Percentiles rank a stretch among this genome's conserved stretches.
Conservation (phyloP, 2,888 invertebrate species). For the Volucella bombylans region DNA sequence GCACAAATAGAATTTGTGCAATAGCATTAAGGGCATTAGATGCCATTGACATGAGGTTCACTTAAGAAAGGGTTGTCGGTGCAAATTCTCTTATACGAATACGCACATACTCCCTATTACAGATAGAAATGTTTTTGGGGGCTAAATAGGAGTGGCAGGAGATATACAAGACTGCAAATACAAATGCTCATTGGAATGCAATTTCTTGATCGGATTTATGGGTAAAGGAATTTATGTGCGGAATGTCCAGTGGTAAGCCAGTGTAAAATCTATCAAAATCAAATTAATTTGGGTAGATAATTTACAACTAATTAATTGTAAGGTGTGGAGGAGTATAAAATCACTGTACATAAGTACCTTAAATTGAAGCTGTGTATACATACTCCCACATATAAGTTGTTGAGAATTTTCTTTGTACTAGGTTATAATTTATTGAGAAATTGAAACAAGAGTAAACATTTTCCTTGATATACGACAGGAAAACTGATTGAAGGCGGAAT, state of each 20-base stretch:
- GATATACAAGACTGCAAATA: background rate
- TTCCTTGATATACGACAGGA: no score
- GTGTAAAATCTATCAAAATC: background rate
- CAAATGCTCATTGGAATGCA: background rate
- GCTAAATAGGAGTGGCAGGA: background rate
- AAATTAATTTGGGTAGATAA: background rate
- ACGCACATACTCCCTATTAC: background rate
- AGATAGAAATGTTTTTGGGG: background rate
- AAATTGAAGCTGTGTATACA: no score
- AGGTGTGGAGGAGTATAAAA: no score
- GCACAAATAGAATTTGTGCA: slow-evolving; percentile 42
- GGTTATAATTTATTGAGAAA: no score
- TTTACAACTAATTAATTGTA: no score
- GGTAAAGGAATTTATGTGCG: background rate
- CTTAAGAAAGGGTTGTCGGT: background rate
- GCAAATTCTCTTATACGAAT: background rate
- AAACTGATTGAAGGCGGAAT: no score
- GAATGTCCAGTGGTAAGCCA: background rate
- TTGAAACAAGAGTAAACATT: no score
- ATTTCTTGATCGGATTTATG: background rate
- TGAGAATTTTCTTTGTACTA: no score
- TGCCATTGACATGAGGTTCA: slow-evolving; percentile 37
- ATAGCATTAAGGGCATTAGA: slow-evolving; percentile 30
- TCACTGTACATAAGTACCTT: no score
- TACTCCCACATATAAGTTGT: no score